Evolutionary conservation across 2,113 vertebrate genomes (phyloP), one percentile per base, ranked within the genome.

Genomic region (Regulus satrapa): DNA sequence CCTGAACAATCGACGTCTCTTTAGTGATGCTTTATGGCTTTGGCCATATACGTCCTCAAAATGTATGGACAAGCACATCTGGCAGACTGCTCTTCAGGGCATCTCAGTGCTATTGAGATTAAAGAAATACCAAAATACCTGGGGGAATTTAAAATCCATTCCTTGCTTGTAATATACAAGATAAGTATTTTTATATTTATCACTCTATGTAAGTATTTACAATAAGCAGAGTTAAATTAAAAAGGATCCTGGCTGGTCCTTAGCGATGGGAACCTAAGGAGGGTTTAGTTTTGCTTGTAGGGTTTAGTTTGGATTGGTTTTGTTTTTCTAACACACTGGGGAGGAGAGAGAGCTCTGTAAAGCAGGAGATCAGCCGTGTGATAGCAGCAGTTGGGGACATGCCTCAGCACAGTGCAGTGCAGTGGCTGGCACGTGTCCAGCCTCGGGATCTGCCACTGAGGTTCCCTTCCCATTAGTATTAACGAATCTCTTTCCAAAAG

Each of bases 21-120:
- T n/a, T 5, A 56, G 45, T 25, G 20, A 14, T 63, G 63, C 36
- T 64, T 68, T 48, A 7, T 18, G 29, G 31, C 38, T 88, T 54
- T 0, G 2, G 32, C 45, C 20, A 3, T 5, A 12, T 1, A 0
- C 2, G 0, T 56, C 38, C 68, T 93, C 34, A n/a, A 38, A 87
- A 59, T 19, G 12, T 0, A 6, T 18, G 28, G 52, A 73, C 10
- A 36, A 85, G 31, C n/a, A 23, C 15, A 48, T 61, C 36, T 87
- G 14, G 2, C 46, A 71, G 38, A 41, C 51, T 63, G 40, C 36
- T 55, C 14, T 24, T 72, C 51, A 25, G 28, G 48, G 17, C 24
- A 34, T 81, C n/a, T 74, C 38, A 17, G 25, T 21, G 7, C 36
- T 40, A 32, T 3, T 68, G 61, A 86, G 45, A 34, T 59, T 36